phyloP scores from a whole-genome alignment of 2,888 invertebrate species.

The Ferdinandea cuprea region DNA sequence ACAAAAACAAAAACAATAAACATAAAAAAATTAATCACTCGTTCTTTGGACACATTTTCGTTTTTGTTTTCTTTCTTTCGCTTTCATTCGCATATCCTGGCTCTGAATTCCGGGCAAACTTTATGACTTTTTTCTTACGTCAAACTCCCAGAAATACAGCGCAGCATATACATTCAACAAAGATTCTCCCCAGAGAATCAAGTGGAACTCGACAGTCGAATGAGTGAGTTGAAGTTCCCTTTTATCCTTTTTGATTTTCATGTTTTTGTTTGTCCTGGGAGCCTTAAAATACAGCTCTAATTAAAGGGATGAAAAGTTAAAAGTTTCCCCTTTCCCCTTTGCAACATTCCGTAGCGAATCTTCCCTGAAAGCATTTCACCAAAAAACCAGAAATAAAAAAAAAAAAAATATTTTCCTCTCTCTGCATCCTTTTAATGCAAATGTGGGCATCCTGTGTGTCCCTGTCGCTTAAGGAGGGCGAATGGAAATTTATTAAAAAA shows the following conservation, averaged over 20 bases:
- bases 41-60: conserved; percentile 72
- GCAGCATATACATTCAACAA: conserved; percentile 42
- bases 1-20: no score
- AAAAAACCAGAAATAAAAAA: conserved; percentile 19
- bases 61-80: conserved; percentile 66
- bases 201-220: conserved; percentile 45
- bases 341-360: conserved; percentile 51
- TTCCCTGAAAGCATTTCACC: conserved; percentile 49
- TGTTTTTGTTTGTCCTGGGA: conserved; percentile 18
- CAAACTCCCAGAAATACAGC: conserved; percentile 55
- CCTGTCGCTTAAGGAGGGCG: conserved; percentile 41
- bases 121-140: conserved; percentile 73
- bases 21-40: conserved; percentile 73
- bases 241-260: conserved; percentile 36
- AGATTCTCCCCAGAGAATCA: conserved; percentile 59
- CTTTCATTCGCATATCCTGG: conserved; percentile 59
- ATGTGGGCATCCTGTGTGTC: conserved; percentile 55
- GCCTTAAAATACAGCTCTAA: conserved; percentile 71
- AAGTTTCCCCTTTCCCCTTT: conserved; percentile 25
- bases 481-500: conserved; percentile 71
- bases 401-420: conserved; percentile 1
- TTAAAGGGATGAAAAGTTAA: conserved; percentile 68
- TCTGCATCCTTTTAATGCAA: conserved; percentile 31
- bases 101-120: conserved; percentile 59
- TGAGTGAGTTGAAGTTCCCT: conserved; percentile 50